Percentiles rank a stretch among this genome's conserved stretches.
Evolutionary conservation across 2,888 invertebrate genomes (phyloP).

Genomic region (Phasia obesa): DNA sequence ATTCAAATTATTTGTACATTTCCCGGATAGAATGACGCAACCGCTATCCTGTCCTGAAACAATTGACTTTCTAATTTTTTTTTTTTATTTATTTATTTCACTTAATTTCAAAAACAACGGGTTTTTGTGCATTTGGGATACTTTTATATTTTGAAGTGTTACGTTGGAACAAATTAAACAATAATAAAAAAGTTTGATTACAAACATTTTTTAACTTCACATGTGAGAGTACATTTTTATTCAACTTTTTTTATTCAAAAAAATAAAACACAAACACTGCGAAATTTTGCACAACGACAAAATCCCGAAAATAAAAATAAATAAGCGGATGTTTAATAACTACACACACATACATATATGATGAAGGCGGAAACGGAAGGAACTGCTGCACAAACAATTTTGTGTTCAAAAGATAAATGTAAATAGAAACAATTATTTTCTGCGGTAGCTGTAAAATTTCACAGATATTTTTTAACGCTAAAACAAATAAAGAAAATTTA

Average conservation of each 20-base stretch:
- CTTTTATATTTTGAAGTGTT: conserved; percentile 1
- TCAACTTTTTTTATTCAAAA: background rate
- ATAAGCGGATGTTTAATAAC: conserved; percentile 67
- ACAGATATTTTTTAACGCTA: background rate
- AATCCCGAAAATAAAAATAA: conserved; percentile 40
- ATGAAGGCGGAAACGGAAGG: conserved; percentile 64
- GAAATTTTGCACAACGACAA: conserved; percentile 51
- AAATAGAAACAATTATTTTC: conserved; percentile 41
- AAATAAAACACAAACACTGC: conserved; percentile 2
- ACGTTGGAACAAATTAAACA: conserved; percentile 45
- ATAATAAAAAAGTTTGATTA: conserved; percentile 20
- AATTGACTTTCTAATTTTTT: conserved; percentile 14
- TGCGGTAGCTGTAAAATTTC: conserved; percentile 16
- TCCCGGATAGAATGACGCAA: background rate
- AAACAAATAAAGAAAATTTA: background rate
- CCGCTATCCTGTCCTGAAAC: background rate
- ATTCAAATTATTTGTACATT: conserved; percentile 1
- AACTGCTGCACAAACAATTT: conserved; percentile 69
- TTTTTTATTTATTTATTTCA: conserved; percentile 3
- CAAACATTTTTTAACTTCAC: conserved; percentile 23
- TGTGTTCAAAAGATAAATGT: conserved; percentile 64
- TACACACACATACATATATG: conserved; percentile 64
- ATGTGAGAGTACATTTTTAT: conserved; percentile 19
- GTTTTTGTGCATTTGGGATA: background rate
- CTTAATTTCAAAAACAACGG: conserved; percentile 9